phyloP scores from a whole-genome alignment of 2,797 vertebrate species.

The Netta rufina region DNA sequence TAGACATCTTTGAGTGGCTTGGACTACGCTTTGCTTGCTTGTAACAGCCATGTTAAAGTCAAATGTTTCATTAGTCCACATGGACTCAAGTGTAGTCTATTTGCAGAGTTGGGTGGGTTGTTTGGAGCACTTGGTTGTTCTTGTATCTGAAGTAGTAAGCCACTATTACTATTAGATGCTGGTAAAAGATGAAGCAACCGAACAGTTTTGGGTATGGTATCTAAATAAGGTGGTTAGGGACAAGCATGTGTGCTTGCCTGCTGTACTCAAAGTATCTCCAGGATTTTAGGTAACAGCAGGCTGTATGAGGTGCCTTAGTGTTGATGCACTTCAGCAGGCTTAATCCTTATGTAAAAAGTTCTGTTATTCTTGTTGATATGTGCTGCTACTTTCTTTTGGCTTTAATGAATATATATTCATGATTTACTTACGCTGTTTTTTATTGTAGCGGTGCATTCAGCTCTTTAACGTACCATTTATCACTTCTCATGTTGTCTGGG shows the following conservation, averaged over 20 bases:
- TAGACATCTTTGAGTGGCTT: neutral
- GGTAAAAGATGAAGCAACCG: neutral
- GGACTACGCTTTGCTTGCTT: neutral
- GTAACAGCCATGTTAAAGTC: neutral
- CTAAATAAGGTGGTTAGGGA: neutral
- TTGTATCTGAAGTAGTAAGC: neutral
- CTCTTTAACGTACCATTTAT: neutral
- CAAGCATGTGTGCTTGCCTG: neutral
- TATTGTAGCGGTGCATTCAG: neutral
- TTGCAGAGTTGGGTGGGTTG: neutral
- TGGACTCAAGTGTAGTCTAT: neutral
- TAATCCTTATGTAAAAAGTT: neutral
- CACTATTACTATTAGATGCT: neutral
- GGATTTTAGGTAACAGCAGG: neutral
- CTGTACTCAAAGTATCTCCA: neutral
- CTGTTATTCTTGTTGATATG: neutral
- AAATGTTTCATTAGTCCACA: neutral
- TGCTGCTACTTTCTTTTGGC: neutral
- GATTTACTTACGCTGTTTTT: neutral
- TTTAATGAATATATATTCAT: neutral
- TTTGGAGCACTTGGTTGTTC: neutral
- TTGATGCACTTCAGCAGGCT: neutral
- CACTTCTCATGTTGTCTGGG: neutral
- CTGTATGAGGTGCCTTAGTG: neutral
- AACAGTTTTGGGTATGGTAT: neutral